Evolutionary conservation across 2,113 vertebrate species (phyloP).

Genomic region (Danio rerio): DNA sequence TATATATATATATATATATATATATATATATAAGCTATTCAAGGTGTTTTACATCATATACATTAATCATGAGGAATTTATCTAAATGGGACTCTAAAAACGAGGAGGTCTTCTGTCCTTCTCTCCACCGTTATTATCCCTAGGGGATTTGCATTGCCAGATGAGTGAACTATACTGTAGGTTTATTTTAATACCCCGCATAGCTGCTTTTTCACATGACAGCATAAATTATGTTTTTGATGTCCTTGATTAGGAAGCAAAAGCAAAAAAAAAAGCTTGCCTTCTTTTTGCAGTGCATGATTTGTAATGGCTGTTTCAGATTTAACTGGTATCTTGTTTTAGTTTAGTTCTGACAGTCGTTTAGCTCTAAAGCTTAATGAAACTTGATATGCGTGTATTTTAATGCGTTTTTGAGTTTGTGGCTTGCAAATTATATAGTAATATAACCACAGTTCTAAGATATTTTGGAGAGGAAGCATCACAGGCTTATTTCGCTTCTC

Average conservation of each 20-base stretch:
- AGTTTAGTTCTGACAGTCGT: neutral
- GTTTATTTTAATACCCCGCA: slow-evolving; percentile 28
- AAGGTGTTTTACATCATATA: neutral
- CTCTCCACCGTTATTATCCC: neutral
- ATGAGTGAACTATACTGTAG: slow-evolving; percentile 34
- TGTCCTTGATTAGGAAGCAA: slow-evolving; percentile 1
- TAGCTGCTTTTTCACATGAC: slow-evolving; percentile 16
- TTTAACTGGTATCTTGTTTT: slow-evolving; percentile 5
- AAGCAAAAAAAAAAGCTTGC: neutral
- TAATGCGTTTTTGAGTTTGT: neutral
- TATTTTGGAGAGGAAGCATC: neutral
- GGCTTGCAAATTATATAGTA: slow-evolving; percentile 8
- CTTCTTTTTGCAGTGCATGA: neutral
- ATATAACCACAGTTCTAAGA: neutral
- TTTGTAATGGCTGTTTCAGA: slow-evolving; percentile 29
- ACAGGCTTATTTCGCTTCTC: neutral
- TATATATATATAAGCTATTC: neutral
- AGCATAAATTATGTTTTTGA: slow-evolving; percentile 10
- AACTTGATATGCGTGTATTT: neutral
- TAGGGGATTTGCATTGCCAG: slow-evolving; percentile 25
- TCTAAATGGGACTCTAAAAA: slow-evolving; percentile 5
- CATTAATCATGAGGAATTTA: neutral
- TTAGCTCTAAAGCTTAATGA: neutral
- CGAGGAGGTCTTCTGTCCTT: neutral
- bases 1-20: neutral